phyloP scores from a whole-genome alignment of 2,888 invertebrate species.

The Maniola hyperantus region DNA sequence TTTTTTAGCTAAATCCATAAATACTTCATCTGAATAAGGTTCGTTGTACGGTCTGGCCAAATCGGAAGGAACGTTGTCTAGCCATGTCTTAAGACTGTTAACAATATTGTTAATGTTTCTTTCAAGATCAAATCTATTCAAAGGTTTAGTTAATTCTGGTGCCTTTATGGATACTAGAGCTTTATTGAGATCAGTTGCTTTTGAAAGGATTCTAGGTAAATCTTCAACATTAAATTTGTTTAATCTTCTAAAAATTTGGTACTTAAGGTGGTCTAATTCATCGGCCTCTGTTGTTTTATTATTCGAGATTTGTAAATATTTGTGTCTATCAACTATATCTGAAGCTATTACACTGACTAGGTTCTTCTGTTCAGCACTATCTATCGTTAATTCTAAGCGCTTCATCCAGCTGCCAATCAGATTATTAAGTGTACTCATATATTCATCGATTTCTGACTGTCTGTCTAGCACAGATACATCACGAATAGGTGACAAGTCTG shows the following conservation, averaged over 20 bases:
- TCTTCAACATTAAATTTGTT: slow-evolving; percentile 22
- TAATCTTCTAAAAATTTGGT: slow-evolving; percentile 34
- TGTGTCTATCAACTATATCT: slow-evolving; percentile 33
- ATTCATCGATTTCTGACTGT: slow-evolving; percentile 13
- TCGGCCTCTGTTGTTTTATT: slow-evolving; percentile 15
- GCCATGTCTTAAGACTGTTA: slow-evolving; percentile 25
- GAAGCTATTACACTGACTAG: slow-evolving; percentile 26
- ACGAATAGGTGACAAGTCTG: slow-evolving; percentile 9
- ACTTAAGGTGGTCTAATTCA: slow-evolving; percentile 37
- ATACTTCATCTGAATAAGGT: slow-evolving; percentile 15
- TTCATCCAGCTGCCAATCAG: slow-evolving; percentile 28
- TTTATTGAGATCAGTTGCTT: slow-evolving; percentile 23
- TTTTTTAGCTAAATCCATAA: slow-evolving; percentile 20
- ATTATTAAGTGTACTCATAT: slow-evolving; percentile 22
- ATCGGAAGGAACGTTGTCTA: slow-evolving; percentile 16
- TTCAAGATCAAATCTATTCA: not conserved
- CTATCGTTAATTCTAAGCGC: slow-evolving; percentile 10
- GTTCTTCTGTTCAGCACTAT: slow-evolving; percentile 19
- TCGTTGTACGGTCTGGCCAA: not conserved
- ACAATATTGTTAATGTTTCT: not conserved
- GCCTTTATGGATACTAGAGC: slow-evolving; percentile 1
- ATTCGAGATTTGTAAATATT: slow-evolving; percentile 34
- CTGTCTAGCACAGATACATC: slow-evolving; percentile 4
- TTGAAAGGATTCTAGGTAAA: slow-evolving; percentile 23
- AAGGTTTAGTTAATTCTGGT: slow-evolving; percentile 8